Base-by-base conservation (phyloP, 1,140 invertebrate species). In the Mamestra configurata region DNA sequence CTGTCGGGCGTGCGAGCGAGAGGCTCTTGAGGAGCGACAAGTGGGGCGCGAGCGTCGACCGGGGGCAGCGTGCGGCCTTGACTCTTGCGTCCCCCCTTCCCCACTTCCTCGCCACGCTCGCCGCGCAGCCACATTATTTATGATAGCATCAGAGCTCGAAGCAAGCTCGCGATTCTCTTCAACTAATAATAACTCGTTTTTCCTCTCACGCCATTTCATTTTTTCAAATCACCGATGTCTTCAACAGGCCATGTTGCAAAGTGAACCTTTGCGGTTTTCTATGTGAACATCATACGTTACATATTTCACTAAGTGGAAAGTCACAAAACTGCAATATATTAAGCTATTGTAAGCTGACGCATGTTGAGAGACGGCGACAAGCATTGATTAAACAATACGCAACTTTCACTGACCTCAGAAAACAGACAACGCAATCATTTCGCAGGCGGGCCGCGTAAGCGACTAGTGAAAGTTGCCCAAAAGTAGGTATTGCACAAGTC, bases 11-110 rank as follows among this genome's bases (percentile, higher is more conserved):
- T 59, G 72, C 75, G 88, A 93, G 88, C 82, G 88, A 90, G 92
- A 92, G 80, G 75, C 79, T 81, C 71, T 22, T 37, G 66, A 78
- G 79, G 89, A 90, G 89, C 88, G 90, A 89, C 91, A 94, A 93
- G 91, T 92, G 90, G 89, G 90, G 88, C 91, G 89, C 92, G 90
- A 93, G 87, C 92, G 90, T 86, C 91, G 94, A 95, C 95, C 92
- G 95, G 95, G 96, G 96, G 96, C 96, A 96, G 94, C 96, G 96
- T 96, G 96, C 96, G 96, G 96, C 96, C 96, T 96, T 96, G 96
- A 96, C 96, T 96, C 96, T 96, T 95, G 93, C 90, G 91, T 89
- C 90, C 85, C 84, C 84, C 83, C 77, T 81, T 79, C 84, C 84
- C 85, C 64, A 71, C 55, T 82, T 53, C 83, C 87, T 75, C 88